phyloP scores from a whole-genome alignment of 2,888 invertebrate species.

The Eupithecia vulgata region DNA sequence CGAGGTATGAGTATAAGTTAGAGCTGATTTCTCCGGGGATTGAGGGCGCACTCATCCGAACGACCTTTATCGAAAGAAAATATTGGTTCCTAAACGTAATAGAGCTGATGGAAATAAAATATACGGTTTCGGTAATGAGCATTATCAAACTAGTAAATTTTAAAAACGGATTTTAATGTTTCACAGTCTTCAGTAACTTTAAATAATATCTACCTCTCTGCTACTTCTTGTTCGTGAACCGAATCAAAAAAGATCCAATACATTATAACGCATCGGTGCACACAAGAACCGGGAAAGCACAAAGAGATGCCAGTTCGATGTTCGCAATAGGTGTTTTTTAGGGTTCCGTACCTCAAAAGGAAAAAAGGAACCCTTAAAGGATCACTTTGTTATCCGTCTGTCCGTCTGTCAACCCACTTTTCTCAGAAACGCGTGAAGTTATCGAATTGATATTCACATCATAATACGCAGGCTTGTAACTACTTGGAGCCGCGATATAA shows the following conservation, averaged over 20 bases:
- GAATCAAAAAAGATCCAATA: neutral
- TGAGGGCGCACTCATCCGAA: slow-evolving; percentile 14
- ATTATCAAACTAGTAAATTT: neutral
- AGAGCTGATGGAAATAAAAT: slow-evolving; percentile 37
- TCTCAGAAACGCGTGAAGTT: too few relatives aligned
- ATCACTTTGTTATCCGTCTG: too few relatives aligned
- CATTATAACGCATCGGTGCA: neutral
- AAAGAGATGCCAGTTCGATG: too few relatives aligned
- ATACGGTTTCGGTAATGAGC: neutral
- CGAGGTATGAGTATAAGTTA: slow-evolving; percentile 22
- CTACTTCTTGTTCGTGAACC: neutral
- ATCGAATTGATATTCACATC: too few relatives aligned
- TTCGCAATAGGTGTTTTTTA: too few relatives aligned
- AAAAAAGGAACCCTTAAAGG: too few relatives aligned
- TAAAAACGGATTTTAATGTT: neutral
- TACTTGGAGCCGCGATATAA: too few relatives aligned
- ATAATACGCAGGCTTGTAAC: too few relatives aligned
- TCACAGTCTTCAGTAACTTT: neutral
- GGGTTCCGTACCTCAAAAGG: too few relatives aligned
- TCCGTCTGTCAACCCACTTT: too few relatives aligned
- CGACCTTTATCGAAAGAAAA: slow-evolving; percentile 30
- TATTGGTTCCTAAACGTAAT: slow-evolving; percentile 31
- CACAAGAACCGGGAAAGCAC: too few relatives aligned
- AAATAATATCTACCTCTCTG: neutral
- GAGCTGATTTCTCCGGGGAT: slow-evolving; percentile 38